Evolutionary conservation across 2,888 invertebrate genomes (phyloP).

Genomic region (Agrochola litura): DNA sequence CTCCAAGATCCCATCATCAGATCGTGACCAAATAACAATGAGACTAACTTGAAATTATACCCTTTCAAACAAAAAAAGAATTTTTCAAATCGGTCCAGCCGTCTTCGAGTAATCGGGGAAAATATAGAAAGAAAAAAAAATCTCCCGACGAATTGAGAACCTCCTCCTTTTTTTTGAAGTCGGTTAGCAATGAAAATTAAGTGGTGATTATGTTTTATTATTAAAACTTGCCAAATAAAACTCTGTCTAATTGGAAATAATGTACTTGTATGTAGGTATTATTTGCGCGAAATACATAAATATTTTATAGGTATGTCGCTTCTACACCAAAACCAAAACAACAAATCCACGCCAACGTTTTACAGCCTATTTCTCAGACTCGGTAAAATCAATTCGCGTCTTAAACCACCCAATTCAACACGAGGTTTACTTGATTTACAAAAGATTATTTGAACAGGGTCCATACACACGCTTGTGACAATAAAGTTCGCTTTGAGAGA

Average conservation of each 20-base stretch:
- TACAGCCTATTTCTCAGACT: not conserved
- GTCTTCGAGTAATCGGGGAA: too few species aligned
- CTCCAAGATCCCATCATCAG: too few species aligned
- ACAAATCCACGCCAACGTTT: not conserved
- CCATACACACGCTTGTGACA: constrained; percentile 37
- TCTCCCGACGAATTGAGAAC: too few species aligned
- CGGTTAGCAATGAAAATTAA: not conserved
- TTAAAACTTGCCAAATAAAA: not conserved
- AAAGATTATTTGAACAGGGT: constrained; percentile 51
- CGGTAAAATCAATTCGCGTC: constrained; percentile 19
- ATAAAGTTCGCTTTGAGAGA: constrained; percentile 44
- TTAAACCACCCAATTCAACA: constrained; percentile 15
- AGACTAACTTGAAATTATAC: too few species aligned
- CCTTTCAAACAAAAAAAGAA: too few species aligned
- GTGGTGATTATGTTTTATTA: not conserved
- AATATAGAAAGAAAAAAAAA: too few species aligned
- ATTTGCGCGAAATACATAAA: not conserved
- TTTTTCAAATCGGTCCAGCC: too few species aligned
- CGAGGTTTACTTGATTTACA: constrained; percentile 49
- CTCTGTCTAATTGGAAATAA: not conserved
- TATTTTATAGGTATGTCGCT: not conserved
- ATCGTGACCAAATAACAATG: too few species aligned
- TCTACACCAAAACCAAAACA: too few species aligned
- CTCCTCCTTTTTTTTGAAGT: too few species aligned
- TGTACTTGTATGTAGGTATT: not conserved